Base-by-base conservation (phyloP, 1,140 invertebrate genomes). In the Lycorma delicatula region DNA sequence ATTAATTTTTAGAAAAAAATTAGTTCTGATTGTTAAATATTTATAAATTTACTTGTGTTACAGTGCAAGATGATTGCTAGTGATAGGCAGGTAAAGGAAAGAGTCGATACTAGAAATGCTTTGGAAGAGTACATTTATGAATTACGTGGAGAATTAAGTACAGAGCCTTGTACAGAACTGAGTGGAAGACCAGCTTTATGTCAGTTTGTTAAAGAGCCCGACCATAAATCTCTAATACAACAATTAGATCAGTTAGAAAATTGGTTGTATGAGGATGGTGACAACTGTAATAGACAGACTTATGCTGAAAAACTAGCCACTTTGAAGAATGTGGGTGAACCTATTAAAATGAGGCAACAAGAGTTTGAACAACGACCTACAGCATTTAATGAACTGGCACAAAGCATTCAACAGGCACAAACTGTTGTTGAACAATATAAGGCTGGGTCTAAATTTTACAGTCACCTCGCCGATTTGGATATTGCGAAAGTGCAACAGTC, bases 51-150 rank as follows among this genome's bases (percentile, higher is more conserved):
- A 29, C 4, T 16, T 22, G n/a, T 41, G 26, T 72, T 70, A n/a
- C 56, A 90, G 86, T 78, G 79, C 60, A 85, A 90, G 72, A 92
- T 96, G 91, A 83, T 91, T 54, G 82, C 84, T 25, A 82, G 86
- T 63, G 94, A 98, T 72, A 82, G 82, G 60, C 85, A 92, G 67
- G 96, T 98, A 73, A 97, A 96, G 66, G 93, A 97, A 70, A 80
- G 93, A 49, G 83, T 90, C 16, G 94, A 98, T 73, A 91, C 90
- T 0, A 89, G 94, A 66, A 99, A 99, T 75, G 88, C 92, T 3
- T 79, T 99, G 1, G 97, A 99, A 73, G 97, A 99, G 74, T 99
- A 97, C 68, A 91, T 99, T 16, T 99, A 99, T 70, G 94, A 98
- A 63, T 79, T 97, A 69, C 80, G 97, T 54, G 85, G 87, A 23